These are phyloP conservation scores for Danaus plexippus DNA, from an alignment of 1,140 invertebrate species.

Conservation along the genomic window DNA sequence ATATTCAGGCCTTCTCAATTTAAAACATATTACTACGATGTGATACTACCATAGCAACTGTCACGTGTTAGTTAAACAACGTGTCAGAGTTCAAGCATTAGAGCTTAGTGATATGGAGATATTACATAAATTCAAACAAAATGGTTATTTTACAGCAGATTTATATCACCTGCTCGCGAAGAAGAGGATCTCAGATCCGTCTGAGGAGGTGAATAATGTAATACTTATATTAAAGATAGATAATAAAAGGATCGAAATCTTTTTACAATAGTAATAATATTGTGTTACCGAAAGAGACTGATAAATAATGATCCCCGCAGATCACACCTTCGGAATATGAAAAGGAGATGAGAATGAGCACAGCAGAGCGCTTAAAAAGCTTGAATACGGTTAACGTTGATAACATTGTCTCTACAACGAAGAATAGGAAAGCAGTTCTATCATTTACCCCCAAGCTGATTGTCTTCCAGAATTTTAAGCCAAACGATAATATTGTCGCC, in stretches of 20 bases:
- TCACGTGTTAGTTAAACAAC: too few relatives aligned
- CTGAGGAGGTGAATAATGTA: slow-evolving; percentile 35
- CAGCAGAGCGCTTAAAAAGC: slow-evolving; percentile 39
- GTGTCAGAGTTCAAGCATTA: too few relatives aligned
- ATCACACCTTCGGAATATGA: slow-evolving; percentile 55
- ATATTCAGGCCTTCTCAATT: too few relatives aligned
- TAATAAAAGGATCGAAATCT: not conserved
- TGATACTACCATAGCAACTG: slow-evolving; percentile 17
- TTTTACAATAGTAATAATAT: not conserved
- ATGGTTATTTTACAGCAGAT: slow-evolving; percentile 60
- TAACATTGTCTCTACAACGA: slow-evolving; percentile 33
- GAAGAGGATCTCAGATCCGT: slow-evolving; percentile 35
- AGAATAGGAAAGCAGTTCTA: slow-evolving; percentile 30
- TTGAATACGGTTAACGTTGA: slow-evolving; percentile 41
- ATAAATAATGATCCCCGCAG: slow-evolving; percentile 27
- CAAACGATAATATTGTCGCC: slow-evolving; percentile 50
- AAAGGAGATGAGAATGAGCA: slow-evolving; percentile 53
- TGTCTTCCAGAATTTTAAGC: slow-evolving; percentile 59
- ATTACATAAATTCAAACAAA: slow-evolving; percentile 56
- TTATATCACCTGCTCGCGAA: slow-evolving; percentile 53
- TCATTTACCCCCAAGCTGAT: slow-evolving; percentile 48
- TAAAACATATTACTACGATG: slow-evolving; percentile 2
- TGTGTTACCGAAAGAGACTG: not conserved
- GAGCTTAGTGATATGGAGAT: slow-evolving; percentile 39
- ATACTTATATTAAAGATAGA: not conserved